Evolutionary conservation across 2,797 vertebrate genomes (phyloP), one percentile per base, ranked within the genome.

Genomic region (Pseudopleuronectes americanus): DNA sequence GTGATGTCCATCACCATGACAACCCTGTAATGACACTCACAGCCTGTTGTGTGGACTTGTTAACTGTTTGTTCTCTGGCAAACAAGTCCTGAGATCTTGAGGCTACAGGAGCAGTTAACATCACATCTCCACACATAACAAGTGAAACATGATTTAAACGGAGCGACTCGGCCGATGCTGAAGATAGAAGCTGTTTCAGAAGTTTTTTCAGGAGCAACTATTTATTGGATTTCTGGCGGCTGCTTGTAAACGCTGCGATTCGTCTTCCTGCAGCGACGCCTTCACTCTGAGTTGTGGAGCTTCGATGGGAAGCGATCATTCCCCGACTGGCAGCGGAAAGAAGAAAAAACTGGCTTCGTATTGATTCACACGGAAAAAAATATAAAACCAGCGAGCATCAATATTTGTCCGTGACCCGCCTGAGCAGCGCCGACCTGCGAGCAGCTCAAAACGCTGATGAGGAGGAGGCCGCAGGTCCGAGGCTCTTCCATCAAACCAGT

Each of bases 291-390:
- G 61, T 41, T 58, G 58, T 41, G 12, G 65, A 3, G 57, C 45
- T 28, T 53, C 58, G 54, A 28, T 6, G 28, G 57, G 54, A 74
- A 59, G 69, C 14, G 33, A 59, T 77, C 24, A 26, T 28, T 47
- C 21, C 17, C 48, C 3, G 49, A 57, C 33, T 3, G 3, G n/a
- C 10, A 3, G 31, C 56, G 38, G 41, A 13, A 6, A 17, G 6
- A 43, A 60, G 60, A 70, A 76, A 75, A 75, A 41, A 21, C 33
- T 8, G 23, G 38, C 33, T 4, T 13, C 1, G 28, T 71, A 84
- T 80, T 49, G 84, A 86, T 86, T 77, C 23, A 16, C 52, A 79
- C 49, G 41, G 17, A n/a, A n/a, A 56, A 2, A 31, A 33, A 26
- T 24, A 62, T 36, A 24, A 52, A 62, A 71, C 60, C 48, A 21